A percentile compares a stretch with the other conserved stretches of the same genome.
Conservation (phyloP, 2,113 vertebrate genomes). For the Columbina picui region DNA sequence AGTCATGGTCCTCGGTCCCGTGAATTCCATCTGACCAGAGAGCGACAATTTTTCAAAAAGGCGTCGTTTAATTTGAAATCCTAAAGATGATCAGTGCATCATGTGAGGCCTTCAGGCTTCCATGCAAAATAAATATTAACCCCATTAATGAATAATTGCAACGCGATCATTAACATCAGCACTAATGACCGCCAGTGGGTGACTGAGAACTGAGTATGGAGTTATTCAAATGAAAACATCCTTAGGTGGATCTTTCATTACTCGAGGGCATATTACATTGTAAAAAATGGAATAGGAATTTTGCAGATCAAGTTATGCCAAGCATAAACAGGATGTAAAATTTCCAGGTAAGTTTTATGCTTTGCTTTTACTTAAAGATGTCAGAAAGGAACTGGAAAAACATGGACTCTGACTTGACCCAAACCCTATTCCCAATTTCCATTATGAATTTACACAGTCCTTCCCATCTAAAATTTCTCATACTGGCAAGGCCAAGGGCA, state of each 20-base stretch:
- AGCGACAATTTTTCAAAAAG: not conserved
- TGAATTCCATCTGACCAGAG: not conserved
- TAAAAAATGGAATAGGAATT: not conserved
- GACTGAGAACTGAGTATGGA: not conserved
- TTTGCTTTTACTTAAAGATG: not conserved
- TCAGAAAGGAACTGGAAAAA: not conserved
- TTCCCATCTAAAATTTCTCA: not conserved
- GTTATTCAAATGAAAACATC: not conserved
- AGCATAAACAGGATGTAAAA: not conserved
- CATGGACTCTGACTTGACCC: rapidly evolving
- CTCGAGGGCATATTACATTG: not conserved
- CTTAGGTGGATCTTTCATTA: not conserved
- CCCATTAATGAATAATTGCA: conserved; percentile 44
- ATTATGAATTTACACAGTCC: rapidly evolving
- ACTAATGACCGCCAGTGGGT: not conserved
- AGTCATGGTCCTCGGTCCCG: rapidly evolving
- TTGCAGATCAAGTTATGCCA: not conserved
- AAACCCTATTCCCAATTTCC: rapidly evolving
- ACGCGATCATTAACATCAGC: not conserved
- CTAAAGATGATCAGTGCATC: not conserved
- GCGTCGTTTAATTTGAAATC: not conserved
- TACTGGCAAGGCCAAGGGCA: not conserved
- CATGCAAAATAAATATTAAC: not conserved
- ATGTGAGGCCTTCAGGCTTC: not conserved
- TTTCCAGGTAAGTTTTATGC: not conserved